Percentiles rank a stretch among this genome's conserved stretches.
These are phyloP conservation scores for Struthidea cinerea DNA, from an alignment of 2,113 vertebrate genomes.

Conservation along the genomic window DNA sequence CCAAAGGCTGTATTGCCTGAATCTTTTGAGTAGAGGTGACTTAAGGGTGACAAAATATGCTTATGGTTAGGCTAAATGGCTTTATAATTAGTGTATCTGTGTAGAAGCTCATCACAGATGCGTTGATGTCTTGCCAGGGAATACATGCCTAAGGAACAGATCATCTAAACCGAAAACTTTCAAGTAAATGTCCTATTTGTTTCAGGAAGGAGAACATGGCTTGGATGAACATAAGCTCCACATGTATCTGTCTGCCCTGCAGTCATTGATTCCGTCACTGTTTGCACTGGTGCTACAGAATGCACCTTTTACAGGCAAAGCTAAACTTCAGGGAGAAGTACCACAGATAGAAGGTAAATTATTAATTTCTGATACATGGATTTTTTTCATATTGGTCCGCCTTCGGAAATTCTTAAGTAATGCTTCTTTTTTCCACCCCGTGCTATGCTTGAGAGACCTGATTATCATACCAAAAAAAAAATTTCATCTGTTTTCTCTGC, in stretches of 20 bases:
- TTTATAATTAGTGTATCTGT: neutral
- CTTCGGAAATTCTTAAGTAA: neutral
- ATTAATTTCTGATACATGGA: neutral
- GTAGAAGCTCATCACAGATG: neutral
- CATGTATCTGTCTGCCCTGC: slow-evolving; percentile 90
- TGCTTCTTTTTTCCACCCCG: neutral
- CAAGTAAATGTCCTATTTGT: neutral
- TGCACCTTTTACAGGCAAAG: slow-evolving; percentile 91
- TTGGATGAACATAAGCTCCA: slow-evolving; percentile 96
- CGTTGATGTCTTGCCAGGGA: neutral
- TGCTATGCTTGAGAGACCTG: neutral
- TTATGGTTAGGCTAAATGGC: neutral
- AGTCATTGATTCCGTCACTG: slow-evolving; percentile 92
- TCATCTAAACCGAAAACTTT: neutral
- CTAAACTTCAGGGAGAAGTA: slow-evolving; percentile 85
- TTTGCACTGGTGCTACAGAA: slow-evolving; percentile 93
- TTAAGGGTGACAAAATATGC: neutral
- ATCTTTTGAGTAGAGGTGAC: neutral
- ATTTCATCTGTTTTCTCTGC: neutral
- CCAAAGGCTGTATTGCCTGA: neutral
- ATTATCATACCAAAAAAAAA: neutral
- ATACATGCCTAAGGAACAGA: neutral
- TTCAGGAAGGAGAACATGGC: slow-evolving; percentile 91
- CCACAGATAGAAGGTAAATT: slow-evolving; percentile 89
- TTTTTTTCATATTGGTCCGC: neutral